These are phyloP conservation scores for Pseudorhiza aurosa DNA, from an alignment of 30 jellyfish, hydroid and myxozoan genomes.

Conservation along the genomic window DNA sequence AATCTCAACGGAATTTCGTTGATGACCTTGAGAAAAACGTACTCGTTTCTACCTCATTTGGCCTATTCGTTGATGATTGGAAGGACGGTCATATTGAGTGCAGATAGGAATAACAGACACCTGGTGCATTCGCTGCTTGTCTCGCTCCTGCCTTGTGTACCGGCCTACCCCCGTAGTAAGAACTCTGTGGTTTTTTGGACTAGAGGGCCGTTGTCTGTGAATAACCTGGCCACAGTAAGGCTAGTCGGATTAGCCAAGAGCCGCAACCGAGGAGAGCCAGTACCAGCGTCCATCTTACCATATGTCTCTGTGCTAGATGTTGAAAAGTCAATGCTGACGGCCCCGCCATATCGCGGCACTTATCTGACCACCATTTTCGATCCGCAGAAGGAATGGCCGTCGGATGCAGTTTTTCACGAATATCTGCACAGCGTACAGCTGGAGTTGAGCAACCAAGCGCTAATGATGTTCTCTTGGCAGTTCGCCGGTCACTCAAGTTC, in stretches of 20 bases:
- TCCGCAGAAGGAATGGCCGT: slow-evolving; percentile 68
- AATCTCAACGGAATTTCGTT: slow-evolving; percentile 21
- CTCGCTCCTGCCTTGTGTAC: slow-evolving; percentile 69
- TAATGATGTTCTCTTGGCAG: slow-evolving; percentile 44
- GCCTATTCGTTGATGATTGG: slow-evolving; percentile 85
- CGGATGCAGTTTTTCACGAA: slow-evolving; percentile 65
- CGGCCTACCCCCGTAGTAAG: slow-evolving; percentile 43
- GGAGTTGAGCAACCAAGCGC: slow-evolving; percentile 55
- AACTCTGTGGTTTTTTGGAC: slow-evolving; percentile 75
- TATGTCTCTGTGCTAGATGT: slow-evolving; percentile 81
- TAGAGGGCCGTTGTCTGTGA: slow-evolving; percentile 59
- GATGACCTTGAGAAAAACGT: slow-evolving; percentile 43
- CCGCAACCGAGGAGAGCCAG: slow-evolving; percentile 32
- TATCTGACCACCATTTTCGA: slow-evolving; percentile 56
- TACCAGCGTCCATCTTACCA: slow-evolving; percentile 63
- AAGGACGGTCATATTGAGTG: slow-evolving; percentile 78
- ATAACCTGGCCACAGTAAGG: slow-evolving; percentile 48
- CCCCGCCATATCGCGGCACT: slow-evolving; percentile 84
- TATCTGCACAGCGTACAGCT: slow-evolving; percentile 40
- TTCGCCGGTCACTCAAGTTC: slow-evolving; percentile 23
- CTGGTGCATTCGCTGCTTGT: slow-evolving; percentile 57
- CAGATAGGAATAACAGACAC: slow-evolving; percentile 44
- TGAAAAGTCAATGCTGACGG: slow-evolving; percentile 63
- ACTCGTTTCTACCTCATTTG: slow-evolving; percentile 77
- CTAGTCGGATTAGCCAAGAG: slow-evolving; percentile 80